Evolutionary conservation across 2,113 vertebrate genomes (phyloP), one percentile per base, ranked within the genome.

Genomic region (Tragelaphus scriptus): DNA sequence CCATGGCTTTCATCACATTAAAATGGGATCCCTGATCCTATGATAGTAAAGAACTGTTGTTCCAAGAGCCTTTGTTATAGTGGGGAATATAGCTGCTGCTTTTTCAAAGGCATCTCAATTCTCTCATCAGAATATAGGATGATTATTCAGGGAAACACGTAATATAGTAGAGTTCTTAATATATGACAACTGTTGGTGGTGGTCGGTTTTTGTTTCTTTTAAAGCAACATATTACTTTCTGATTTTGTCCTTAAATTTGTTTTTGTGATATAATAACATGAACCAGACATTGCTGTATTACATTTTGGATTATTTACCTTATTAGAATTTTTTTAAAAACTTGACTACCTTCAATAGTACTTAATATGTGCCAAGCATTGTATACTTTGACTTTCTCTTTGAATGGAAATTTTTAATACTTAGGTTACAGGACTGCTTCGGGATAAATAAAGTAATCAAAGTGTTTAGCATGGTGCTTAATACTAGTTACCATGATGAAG

Each of bases 351-450:
- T 81, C 28, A 40, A 3, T 94, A 88, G 40, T 95, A 25, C 71
- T 91, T 95, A 75, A 61, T 51, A 19, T 86, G 6, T 89, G 71
- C 28, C 53, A 86, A 59, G 19, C 59, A 8, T 85, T 84, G 4
- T 77, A 25, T 58, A 94, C 30, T 86, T 97, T 90, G 30, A 44
- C 79, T 93, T 95, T 94, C 47, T 85, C 30, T 96, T 96, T 94
- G 47, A 36, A 32, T 71, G 17, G 47, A 87, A 80, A 59, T 89
- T 51, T 59, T 77, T 89, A 92, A 59, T 90, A 40, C 56, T 40
- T 56, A 65, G 3, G 26, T 80, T 58, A 25, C 77, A 92, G 53
- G 28, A 71, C 30, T 93, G 6, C 58, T 85, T 61, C 23, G 61
- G 56, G 51, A 40, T 94, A 75, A 86, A 75, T 91, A 30, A 85